These are phyloP conservation scores for Caenorhabditis angaria DNA, from an alignment of 2,888 invertebrate genomes.

Conservation along the genomic window DNA sequence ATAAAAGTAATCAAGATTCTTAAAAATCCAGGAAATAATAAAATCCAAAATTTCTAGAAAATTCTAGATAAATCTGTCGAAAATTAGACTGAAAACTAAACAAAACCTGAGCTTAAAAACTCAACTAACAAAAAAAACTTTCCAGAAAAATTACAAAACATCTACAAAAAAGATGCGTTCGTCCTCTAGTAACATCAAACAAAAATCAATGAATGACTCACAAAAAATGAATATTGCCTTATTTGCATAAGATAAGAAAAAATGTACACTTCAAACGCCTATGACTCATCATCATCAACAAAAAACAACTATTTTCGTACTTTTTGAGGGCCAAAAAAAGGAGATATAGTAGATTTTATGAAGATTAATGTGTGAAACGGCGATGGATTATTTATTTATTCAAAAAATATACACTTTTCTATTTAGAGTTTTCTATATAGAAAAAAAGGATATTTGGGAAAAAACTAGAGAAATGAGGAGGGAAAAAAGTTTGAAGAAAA, in stretches of 20 bases:
- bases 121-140: neutral
- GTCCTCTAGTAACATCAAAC: too few species aligned
- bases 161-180: neutral
- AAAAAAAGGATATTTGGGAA: neutral
- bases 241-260: constrained; percentile 2
- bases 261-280: neutral
- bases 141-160: neutral
- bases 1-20: too few species aligned
- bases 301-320: neutral
- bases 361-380: constrained; percentile 1
- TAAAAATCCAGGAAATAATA: too few species aligned
- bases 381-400: neutral
- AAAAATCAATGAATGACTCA: neutral
- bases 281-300: constrained; percentile 1
- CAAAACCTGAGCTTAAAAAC: neutral
- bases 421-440: neutral
- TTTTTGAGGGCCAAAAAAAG: neutral
- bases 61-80: too few species aligned
- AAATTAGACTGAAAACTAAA: neutral
- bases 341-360: neutral
- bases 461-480: neutral
- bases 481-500: too few species aligned
- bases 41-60: too few species aligned
- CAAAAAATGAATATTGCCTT: too few species aligned
- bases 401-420: neutral